Base-by-base conservation (phyloP, 2,113 vertebrate species). In the Aepyceros melampus region DNA sequence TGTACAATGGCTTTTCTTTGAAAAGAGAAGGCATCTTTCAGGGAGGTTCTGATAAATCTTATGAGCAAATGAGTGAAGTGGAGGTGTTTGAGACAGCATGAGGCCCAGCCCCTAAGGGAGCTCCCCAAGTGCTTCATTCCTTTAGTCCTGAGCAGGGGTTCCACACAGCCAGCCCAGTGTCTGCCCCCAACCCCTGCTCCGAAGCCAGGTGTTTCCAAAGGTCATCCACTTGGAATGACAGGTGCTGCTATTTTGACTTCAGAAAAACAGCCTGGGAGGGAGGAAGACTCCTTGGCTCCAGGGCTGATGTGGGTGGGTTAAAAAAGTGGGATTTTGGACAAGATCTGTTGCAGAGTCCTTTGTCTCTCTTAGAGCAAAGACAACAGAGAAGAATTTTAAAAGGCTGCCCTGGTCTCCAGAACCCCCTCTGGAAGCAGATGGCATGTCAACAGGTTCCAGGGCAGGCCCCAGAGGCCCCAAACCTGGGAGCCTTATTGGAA, bases 401-500 rank as follows among this genome's bases (percentile, higher is more conserved):
- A 85, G 94, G 40, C 71, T 85, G 56, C 86, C 47, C 60, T 71
- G 76, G 82, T 94, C 85, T 97, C 71, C 71, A 93, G 51, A 97
- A 97, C 33, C 56, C 62, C 76, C 97, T 95, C 79, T 94, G 88
- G 97, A 97, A 97, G 97, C 94, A 96, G 92, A 97, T 95, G 97
- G 91, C 90, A 49, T 87, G 97, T 97, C 97, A 97, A 91, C 97
- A 95, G 97, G 94, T 93, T 95, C 86, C 97, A 86, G 76, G 85
- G 88, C 76, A 58, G 96, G 88, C 94, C 97, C 92, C 92, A 92
- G 95, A 96, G 98, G 97, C 96, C 94, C 36, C 95, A 89, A 95
- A 97, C 87, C 98, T 88, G 87, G 97, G 98, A 98, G 97, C 96
- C 98, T 98, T 98, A 97, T 97, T 98, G 98, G 97, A 98, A 98